phyloP scores from a whole-genome alignment of 1,140 invertebrate genomes.

The Drosophila tani region DNA sequence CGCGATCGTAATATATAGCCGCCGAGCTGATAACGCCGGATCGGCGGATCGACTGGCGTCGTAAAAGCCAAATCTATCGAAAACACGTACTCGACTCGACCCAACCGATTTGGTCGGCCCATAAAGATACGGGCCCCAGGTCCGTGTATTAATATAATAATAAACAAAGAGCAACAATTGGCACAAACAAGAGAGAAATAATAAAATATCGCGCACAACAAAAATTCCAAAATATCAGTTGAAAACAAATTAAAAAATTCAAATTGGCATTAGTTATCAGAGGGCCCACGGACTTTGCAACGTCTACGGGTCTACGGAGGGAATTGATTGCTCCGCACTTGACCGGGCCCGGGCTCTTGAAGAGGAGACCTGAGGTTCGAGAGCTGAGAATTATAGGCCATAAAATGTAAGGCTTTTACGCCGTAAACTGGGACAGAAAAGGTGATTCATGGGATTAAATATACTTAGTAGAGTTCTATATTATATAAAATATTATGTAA shows the following conservation, averaged over 20 bases:
- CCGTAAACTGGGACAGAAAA: background rate
- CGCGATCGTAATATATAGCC: slow-evolving; percentile 43
- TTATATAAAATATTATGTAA: too few species aligned
- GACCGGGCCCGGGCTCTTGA: background rate
- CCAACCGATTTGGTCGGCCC: slow-evolving; percentile 51
- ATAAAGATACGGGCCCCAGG: slow-evolving; percentile 57
- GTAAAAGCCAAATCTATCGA: slow-evolving; percentile 72
- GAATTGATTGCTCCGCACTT: slow-evolving; percentile 39
- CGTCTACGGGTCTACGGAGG: slow-evolving; percentile 5
- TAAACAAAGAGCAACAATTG: slow-evolving; percentile 66
- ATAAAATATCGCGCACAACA: slow-evolving; percentile 5
- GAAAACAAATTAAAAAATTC: slow-evolving; percentile 57
- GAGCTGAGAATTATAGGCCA: background rate
- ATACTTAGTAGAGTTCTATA: too few species aligned
- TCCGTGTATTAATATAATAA: slow-evolving; percentile 57
- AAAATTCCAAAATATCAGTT: slow-evolving; percentile 37
- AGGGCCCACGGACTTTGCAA: slow-evolving; percentile 50
- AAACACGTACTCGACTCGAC: slow-evolving; percentile 65
- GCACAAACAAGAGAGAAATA: slow-evolving; percentile 54
- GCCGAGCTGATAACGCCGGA: slow-evolving; percentile 28
- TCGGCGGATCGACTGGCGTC: slow-evolving; percentile 36
- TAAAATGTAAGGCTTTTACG: background rate
- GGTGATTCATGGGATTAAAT: background rate
- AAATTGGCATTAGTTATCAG: slow-evolving; percentile 67
- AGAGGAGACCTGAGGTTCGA: background rate